Evolutionary conservation across 2,888 invertebrate genomes (phyloP).

Genomic region (Orchesellides sinensis): DNA sequence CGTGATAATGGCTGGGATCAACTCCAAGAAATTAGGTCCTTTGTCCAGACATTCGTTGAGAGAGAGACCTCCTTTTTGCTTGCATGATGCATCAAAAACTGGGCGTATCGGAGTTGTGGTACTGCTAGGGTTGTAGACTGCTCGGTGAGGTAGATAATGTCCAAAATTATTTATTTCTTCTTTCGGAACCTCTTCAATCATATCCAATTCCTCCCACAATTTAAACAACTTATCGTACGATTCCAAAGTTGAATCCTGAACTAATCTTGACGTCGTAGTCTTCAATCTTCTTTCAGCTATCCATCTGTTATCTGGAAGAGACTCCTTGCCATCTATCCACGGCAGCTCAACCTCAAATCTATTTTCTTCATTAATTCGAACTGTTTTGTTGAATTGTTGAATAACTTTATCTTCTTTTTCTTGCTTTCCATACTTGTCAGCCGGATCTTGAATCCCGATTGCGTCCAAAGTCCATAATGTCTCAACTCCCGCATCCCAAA

Average conservation of each 20-base stretch:
- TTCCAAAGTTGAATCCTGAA: too few relatives aligned
- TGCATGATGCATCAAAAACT: conserved; percentile 5
- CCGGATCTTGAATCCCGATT: conserved; percentile 56
- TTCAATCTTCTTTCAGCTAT: conserved; percentile 40
- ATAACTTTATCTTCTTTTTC: conserved; percentile 23
- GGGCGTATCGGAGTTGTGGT: neutral
- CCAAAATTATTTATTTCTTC: neutral
- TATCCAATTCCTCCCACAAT: neutral
- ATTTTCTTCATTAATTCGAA: conserved; percentile 72
- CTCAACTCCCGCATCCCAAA: neutral
- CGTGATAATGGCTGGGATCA: conserved; percentile 61
- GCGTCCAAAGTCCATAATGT: conserved; percentile 73
- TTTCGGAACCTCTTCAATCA: neutral
- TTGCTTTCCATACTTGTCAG: conserved; percentile 59
- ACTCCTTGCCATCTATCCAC: conserved; percentile 75
- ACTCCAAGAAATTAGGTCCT: conserved; percentile 69
- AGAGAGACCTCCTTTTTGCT: conserved; percentile 27
- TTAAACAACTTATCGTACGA: neutral
- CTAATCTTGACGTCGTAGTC: conserved; percentile 10
- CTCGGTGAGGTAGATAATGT: conserved; percentile 4
- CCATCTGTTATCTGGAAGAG: conserved; percentile 55
- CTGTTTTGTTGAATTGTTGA: conserved; percentile 70
- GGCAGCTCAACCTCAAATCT: conserved; percentile 76
- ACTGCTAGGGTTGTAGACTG: neutral
- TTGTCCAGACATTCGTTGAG: conserved; percentile 73